phyloP scores from a whole-genome alignment of 1,140 invertebrate species.

The Bathynomus jamesi region DNA sequence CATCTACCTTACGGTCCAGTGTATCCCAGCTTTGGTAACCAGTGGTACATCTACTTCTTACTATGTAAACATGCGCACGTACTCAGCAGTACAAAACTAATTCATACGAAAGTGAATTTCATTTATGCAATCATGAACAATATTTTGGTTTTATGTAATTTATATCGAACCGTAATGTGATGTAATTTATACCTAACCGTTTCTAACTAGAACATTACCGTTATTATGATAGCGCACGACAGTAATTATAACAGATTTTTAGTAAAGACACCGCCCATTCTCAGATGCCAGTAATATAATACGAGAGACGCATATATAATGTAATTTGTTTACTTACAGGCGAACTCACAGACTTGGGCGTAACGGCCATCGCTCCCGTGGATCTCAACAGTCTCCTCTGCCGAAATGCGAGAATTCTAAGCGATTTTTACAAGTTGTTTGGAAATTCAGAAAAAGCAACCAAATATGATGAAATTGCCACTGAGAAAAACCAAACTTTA shows the following conservation, averaged over 20 bases:
- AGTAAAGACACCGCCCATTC: not conserved
- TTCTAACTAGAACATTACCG: too few relatives aligned
- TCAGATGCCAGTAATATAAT: too few relatives aligned
- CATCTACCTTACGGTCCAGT: too few relatives aligned
- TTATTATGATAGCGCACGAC: not conserved
- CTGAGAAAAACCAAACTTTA: slow-evolving; percentile 58
- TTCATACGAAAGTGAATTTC: too few relatives aligned
- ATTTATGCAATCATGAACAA: too few relatives aligned
- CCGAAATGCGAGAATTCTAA: slow-evolving; percentile 67
- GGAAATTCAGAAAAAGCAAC: slow-evolving; percentile 55
- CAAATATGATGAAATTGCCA: slow-evolving; percentile 56
- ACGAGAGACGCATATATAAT: not conserved
- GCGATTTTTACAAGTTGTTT: slow-evolving; percentile 58
- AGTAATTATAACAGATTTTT: not conserved
- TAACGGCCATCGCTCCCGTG: slow-evolving; percentile 65
- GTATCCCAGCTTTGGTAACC: too few relatives aligned
- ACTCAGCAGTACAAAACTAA: too few relatives aligned
- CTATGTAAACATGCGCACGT: too few relatives aligned
- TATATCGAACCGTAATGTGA: too few relatives aligned
- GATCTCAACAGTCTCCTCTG: slow-evolving; percentile 76
- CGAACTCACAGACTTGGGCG: slow-evolving; percentile 45
- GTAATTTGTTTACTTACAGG: slow-evolving; percentile 28
- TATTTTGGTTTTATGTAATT: too few relatives aligned
- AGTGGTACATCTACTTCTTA: too few relatives aligned
- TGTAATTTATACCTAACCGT: too few relatives aligned